Evolutionary conservation across 1,140 invertebrate genomes (phyloP), one percentile per base, ranked within the genome.

Genomic region (Lamellibrachia luymesi): DNA sequence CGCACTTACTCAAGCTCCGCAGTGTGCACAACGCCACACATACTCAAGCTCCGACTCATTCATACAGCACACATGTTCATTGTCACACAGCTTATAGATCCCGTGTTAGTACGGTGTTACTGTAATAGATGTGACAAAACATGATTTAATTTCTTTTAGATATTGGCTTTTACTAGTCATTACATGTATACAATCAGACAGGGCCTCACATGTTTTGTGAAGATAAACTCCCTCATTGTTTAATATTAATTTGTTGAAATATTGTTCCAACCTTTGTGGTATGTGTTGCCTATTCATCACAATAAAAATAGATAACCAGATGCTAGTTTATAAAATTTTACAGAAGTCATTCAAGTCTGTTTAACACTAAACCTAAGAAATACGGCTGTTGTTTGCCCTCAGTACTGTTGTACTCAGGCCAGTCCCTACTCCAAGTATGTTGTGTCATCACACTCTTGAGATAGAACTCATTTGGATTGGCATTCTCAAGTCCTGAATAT

Each of bases 401-500:
- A 80, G 64, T 22, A 10, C 64, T 22, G 64, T 80, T 80, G 64
- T 80, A 22, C 17, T 8, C 64, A 22, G 2, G 64, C 4, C 64
- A 80, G 64, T 22, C 1, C 25, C 13, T 2, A 17, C 25, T 80
- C 6, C 25, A 22, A 80, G 64, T 80, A 17, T 17, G 13, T 80
- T 80, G 64, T 8, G 64, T 80, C 64, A 80, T 80, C 64, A 80
- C 25, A 80, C 64, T 10, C 64, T 80, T 80, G 64, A 80, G 5
- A 22, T 80, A 22, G 64, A 80, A 17, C 64, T 80, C 64, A 80
- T 80, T 22, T 80, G 1, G 64, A 80, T 80, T 80, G 64, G 64
- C 64, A 22, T 80, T 80, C 64, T 80, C 64, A 80, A 80, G 64
- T 80, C 64, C 64, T 80, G 64, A 80, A 80, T 80, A 80, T 80